Evolutionary conservation across 2,888 invertebrate species (phyloP).

Genomic region (Nomada ferruginata): DNA sequence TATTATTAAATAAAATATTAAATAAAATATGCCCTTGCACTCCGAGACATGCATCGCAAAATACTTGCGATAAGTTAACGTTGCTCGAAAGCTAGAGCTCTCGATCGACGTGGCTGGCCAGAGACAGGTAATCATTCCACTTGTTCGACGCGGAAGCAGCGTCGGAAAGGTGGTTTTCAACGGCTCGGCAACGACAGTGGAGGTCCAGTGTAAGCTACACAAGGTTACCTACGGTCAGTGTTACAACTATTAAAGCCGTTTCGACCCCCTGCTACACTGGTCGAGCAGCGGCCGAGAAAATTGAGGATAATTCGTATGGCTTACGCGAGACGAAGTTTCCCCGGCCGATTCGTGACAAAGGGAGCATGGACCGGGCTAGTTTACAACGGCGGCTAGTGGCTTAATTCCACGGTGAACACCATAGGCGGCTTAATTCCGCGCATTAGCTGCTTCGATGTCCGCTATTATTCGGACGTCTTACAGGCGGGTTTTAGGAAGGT

Average conservation of each 20-base stretch:
- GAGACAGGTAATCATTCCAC: constrained; percentile 25
- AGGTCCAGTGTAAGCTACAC: constrained; percentile 34
- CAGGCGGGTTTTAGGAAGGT: neutral
- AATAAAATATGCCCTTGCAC: too few species aligned
- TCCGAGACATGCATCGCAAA: too few species aligned
- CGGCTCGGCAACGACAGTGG: constrained; percentile 6
- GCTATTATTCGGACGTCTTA: constrained; percentile 28
- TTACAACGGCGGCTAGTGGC: constrained; percentile 37
- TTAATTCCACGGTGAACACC: constrained; percentile 44
- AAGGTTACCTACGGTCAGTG: constrained; percentile 52
- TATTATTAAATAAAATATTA: too few species aligned
- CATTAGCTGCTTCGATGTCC: constrained; percentile 31
- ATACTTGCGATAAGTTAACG: neutral
- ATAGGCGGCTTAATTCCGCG: constrained; percentile 35
- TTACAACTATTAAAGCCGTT: constrained; percentile 57
- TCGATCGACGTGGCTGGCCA: constrained; percentile 6
- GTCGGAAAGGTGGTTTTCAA: constrained; percentile 15
- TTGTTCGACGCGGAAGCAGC: neutral
- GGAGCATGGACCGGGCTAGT: constrained; percentile 28
- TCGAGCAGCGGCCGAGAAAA: constrained; percentile 33
- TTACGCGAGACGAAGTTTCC: constrained; percentile 41
- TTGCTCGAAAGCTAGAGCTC: neutral
- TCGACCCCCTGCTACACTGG: constrained; percentile 11
- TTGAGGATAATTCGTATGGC: constrained; percentile 58
- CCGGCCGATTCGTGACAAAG: constrained; percentile 47